A percentile compares a stretch with the other conserved stretches of the same genome.
These are phyloP conservation scores for Brachirus orientalis DNA, from an alignment of 2,113 vertebrate genomes.

Conservation along the genomic window DNA sequence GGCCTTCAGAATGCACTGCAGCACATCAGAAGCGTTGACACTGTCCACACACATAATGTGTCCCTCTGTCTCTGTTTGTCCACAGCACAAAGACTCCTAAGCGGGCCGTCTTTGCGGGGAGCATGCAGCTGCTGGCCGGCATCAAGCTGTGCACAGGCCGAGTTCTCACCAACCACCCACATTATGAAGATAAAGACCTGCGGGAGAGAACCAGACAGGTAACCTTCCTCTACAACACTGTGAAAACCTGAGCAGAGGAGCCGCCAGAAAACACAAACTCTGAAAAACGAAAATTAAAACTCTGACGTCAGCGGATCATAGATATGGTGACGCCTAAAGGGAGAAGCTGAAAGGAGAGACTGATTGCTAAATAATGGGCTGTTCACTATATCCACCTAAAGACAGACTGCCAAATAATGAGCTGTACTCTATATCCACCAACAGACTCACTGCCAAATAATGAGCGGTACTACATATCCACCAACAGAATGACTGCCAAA, in stretches of 20 bases:
- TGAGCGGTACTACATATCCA: no score
- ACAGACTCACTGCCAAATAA: no score
- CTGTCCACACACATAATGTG: conserved; percentile 10
- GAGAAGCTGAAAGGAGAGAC: no score
- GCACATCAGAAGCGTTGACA: neutral
- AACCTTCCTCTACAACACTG: conserved; percentile 39
- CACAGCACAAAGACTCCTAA: conserved; percentile 89
- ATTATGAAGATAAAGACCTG: conserved; percentile 93
- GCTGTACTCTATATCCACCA: no score
- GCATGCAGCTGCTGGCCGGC: conserved; percentile 97
- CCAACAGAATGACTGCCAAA: no score
- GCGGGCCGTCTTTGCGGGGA: conserved; percentile 94
- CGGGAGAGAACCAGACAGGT: conserved; percentile 94
- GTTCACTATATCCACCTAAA: no score
- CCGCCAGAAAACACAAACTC: no score
- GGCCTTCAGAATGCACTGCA: neutral
- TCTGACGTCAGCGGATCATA: no score
- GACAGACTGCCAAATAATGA: no score
- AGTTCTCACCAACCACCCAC: conserved; percentile 95
- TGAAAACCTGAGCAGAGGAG: neutral
- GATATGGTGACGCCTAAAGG: no score
- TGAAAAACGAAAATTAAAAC: no score
- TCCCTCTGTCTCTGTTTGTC: conserved; percentile 27
- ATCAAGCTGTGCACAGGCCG: conserved; percentile 97
- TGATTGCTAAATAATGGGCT: no score